phyloP scores from a whole-genome alignment of 2,888 invertebrate species.

The Nemotelus nigrinus region DNA sequence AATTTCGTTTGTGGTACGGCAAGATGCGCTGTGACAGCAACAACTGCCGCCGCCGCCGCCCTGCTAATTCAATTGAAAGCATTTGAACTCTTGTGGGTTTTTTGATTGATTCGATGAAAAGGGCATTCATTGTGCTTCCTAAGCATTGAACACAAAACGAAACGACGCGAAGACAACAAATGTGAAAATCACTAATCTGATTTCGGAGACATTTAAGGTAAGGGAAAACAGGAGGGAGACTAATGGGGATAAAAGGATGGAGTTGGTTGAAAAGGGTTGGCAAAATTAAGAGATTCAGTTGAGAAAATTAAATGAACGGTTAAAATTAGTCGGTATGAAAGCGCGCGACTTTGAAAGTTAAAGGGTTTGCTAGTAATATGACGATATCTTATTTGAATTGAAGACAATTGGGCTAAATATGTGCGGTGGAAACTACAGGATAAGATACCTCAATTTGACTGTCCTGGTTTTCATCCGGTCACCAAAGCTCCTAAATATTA shows the following conservation, averaged over 20 bases:
- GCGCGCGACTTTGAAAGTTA: too few relatives aligned
- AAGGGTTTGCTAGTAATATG: too few relatives aligned
- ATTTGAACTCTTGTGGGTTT: constrained; percentile 31
- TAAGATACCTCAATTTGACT: too few relatives aligned
- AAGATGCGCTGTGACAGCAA: background rate
- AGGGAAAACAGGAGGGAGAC: background rate
- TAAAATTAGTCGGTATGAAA: too few relatives aligned
- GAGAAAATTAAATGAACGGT: too few relatives aligned
- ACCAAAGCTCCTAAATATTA: too few relatives aligned
- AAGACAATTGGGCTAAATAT: too few relatives aligned
- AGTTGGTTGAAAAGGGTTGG: background rate
- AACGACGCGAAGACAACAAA: background rate
- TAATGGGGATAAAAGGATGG: background rate
- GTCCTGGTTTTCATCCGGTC: too few relatives aligned
- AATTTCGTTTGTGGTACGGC: background rate
- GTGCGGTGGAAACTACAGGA: too few relatives aligned
- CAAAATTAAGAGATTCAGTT: too few relatives aligned
- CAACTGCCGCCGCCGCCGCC: background rate
- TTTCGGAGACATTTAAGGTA: background rate
- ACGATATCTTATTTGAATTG: too few relatives aligned
- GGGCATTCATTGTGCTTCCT: constrained; percentile 14
- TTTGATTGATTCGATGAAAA: constrained; percentile 16
- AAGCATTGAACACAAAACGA: background rate
- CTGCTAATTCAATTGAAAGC: constrained; percentile 36
- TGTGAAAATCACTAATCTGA: constrained; percentile 21